Evolutionary conservation across 2,888 invertebrate species (phyloP).

Genomic region (Heliconius hortense): DNA sequence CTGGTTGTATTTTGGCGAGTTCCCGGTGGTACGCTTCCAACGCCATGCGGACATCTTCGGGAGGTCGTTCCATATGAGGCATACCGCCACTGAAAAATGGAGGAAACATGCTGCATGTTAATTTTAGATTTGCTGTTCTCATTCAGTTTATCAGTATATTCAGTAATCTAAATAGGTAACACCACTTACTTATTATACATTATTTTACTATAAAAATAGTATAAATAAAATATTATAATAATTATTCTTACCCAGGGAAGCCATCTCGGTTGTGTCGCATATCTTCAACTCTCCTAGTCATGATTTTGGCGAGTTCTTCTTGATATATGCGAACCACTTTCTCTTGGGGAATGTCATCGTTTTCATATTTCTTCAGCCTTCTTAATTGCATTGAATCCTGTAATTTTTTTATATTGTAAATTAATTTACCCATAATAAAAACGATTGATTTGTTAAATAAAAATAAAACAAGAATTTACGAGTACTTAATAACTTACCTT

Average conservation of each 20-base stretch:
- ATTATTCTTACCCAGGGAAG: slow-evolving; percentile 86
- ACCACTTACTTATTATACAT: neutral
- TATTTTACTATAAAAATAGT: neutral
- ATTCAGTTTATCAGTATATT: slow-evolving; percentile 25
- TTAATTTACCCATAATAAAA: neutral
- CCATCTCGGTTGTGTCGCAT: slow-evolving; percentile 89
- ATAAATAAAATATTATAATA: neutral
- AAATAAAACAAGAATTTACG: neutral
- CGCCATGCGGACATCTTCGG: slow-evolving; percentile 95
- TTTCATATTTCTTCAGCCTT: slow-evolving; percentile 92
- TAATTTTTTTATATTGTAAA: slow-evolving; percentile 30
- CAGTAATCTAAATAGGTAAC: neutral
- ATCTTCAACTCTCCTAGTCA: slow-evolving; percentile 89
- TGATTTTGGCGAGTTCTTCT: slow-evolving; percentile 96
- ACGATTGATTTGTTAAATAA: neutral
- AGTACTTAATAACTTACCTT: slow-evolving; percentile 72
- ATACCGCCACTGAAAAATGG: slow-evolving; percentile 90
- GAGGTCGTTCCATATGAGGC: slow-evolving; percentile 81
- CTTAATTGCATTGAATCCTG: slow-evolving; percentile 86
- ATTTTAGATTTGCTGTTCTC: slow-evolving; percentile 82
- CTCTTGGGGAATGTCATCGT: slow-evolving; percentile 97
- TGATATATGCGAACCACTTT: slow-evolving; percentile 97
- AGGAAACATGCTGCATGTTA: slow-evolving; percentile 89
- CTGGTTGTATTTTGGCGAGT: slow-evolving; percentile 92
- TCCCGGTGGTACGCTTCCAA: slow-evolving; percentile 96